phyloP scores from a whole-genome alignment of 2,888 invertebrate genomes.

The Callinectes sapidus region DNA sequence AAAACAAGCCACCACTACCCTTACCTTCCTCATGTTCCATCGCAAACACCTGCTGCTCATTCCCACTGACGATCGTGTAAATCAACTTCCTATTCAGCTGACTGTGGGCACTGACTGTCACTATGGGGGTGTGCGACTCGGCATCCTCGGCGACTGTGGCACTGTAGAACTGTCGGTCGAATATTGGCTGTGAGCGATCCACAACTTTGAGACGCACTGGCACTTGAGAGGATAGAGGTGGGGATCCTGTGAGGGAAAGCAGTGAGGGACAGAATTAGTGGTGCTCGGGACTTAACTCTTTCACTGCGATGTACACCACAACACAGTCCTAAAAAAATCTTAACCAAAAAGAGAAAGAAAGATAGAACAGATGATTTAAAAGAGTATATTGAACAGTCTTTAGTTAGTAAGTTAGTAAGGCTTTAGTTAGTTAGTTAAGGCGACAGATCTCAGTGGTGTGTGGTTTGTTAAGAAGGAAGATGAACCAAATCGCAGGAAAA shows the following conservation, averaged over 20 bases:
- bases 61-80: slow-evolving; percentile 90
- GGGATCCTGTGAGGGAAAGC: slow-evolving; percentile 51
- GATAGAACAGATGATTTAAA: too few species aligned
- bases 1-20: neutral
- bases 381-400: too few species aligned
- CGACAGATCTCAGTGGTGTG: too few species aligned
- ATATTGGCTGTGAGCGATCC: slow-evolving; percentile 83
- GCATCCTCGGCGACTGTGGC: slow-evolving; percentile 89
- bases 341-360: too few species aligned
- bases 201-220: slow-evolving; percentile 73
- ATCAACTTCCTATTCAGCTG: slow-evolving; percentile 90
- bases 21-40: slow-evolving; percentile 82
- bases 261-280: neutral
- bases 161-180: slow-evolving; percentile 90
- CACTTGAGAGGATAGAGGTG: slow-evolving; percentile 69
- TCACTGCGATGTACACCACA: too few species aligned
- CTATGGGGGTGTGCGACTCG: slow-evolving; percentile 84
- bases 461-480: too few species aligned
- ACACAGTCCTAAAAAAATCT: too few species aligned
- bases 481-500: too few species aligned
- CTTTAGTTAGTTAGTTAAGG: too few species aligned
- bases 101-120: slow-evolving; percentile 75
- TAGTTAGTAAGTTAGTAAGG: too few species aligned
- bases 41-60: slow-evolving; percentile 89
- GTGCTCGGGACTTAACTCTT: too few species aligned